Conservation (phyloP, 2,888 invertebrate genomes). For the Tinea trinotella region DNA sequence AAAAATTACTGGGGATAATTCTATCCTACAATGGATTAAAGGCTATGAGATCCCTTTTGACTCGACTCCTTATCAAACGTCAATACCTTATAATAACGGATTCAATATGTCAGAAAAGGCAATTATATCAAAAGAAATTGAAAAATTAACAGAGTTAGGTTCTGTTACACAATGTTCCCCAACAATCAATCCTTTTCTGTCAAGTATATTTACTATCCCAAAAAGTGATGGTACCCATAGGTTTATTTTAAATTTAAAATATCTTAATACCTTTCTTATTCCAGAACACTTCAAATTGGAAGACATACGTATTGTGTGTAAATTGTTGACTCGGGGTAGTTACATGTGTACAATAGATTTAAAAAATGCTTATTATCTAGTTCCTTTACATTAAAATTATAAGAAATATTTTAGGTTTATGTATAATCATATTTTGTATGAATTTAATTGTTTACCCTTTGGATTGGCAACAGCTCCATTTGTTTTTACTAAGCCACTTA, state of each 20-base stretch:
- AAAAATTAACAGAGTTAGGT: slow-evolving; percentile 17
- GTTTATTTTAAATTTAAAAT: slow-evolving; percentile 23
- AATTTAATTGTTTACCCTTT: slow-evolving; percentile 22
- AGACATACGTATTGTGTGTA: slow-evolving; percentile 21
- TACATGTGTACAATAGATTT: slow-evolving; percentile 21
- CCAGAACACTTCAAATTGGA: slow-evolving; percentile 23
- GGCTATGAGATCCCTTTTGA: slow-evolving; percentile 23
- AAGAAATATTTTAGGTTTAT: slow-evolving; percentile 22
- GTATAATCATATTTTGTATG: too few species aligned
- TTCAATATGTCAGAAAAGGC: slow-evolving; percentile 1
- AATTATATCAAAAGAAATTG: slow-evolving; percentile 18
- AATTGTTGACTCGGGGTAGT: slow-evolving; percentile 16
- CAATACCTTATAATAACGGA: slow-evolving; percentile 4
- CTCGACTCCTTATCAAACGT: slow-evolving; percentile 13
- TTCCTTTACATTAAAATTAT: slow-evolving; percentile 16
- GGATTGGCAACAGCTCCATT: slow-evolving; percentile 22
- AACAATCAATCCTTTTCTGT: slow-evolving; percentile 19
- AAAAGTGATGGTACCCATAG: slow-evolving; percentile 21
- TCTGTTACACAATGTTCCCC: slow-evolving; percentile 19
- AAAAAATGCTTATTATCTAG: slow-evolving; percentile 21
- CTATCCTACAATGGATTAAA: slow-evolving; percentile 20
- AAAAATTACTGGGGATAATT: slow-evolving; percentile 19
- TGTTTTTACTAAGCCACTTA: slow-evolving; percentile 21
- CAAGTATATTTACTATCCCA: slow-evolving; percentile 20
- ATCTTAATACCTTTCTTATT: slow-evolving; percentile 16